Percentiles rank a stretch among this genome's conserved stretches.
Conservation (phyloP, 2,888 invertebrate genomes). For the Nysson spinosus region DNA sequence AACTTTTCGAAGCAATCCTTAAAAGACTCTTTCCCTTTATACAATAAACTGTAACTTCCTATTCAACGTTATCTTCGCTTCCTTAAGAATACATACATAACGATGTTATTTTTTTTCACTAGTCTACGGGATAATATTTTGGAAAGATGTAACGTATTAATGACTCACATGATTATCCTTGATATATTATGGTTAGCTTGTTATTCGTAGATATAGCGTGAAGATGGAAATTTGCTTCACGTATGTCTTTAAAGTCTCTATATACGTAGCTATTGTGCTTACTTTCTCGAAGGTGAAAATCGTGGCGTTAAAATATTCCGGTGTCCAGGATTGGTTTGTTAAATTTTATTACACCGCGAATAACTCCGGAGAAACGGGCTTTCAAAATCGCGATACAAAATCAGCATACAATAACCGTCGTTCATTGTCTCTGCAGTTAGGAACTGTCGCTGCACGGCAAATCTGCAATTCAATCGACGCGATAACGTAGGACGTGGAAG, state of each 20-base stretch:
- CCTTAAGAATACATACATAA: no score
- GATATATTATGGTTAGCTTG: no score
- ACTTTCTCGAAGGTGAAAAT: no score
- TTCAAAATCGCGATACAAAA: slow-evolving; percentile 54
- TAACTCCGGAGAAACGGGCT: slow-evolving; percentile 47
- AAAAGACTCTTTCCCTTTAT: slow-evolving; percentile 36
- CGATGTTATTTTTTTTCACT: no score
- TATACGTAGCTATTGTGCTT: no score
- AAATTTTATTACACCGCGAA: slow-evolving; percentile 37
- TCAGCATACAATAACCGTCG: slow-evolving; percentile 62
- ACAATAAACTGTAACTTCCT: slow-evolving; percentile 38
- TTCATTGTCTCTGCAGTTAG: slow-evolving; percentile 61
- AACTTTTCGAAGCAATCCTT: slow-evolving; percentile 28
- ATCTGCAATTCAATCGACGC: slow-evolving; percentile 62
- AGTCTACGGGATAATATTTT: no score
- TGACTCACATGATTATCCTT: no score
- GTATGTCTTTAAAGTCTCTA: no score
- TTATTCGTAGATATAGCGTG: no score
- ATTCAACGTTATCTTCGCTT: not conserved
- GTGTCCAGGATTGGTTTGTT: slow-evolving; percentile 22
- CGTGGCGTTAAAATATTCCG: no score
- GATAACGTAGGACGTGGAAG: slow-evolving; percentile 49
- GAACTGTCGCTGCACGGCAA: slow-evolving; percentile 44
- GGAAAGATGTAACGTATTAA: no score
- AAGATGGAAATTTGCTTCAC: no score